Evolutionary conservation across 1,140 invertebrate species (phyloP).

Genomic region (Tetragonula clypearis): DNA sequence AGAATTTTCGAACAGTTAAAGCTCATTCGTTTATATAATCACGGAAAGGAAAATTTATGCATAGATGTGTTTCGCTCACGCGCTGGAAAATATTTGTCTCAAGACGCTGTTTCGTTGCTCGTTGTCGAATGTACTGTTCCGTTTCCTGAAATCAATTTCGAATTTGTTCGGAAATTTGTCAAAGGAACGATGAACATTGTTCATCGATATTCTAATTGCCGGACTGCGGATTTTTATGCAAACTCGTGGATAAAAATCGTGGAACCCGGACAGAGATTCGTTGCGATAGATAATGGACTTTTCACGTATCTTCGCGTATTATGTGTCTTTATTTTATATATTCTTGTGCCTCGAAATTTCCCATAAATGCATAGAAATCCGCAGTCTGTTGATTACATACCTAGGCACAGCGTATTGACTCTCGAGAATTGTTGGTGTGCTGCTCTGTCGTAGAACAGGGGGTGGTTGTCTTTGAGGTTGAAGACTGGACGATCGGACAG

Average conservation of each 20-base stretch:
- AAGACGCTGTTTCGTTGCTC: conserved; percentile 62
- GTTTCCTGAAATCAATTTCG: conserved; percentile 52
- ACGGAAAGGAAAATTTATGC: neutral
- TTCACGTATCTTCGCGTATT: too few species aligned
- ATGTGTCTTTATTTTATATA: too few species aligned
- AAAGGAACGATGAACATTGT: neutral
- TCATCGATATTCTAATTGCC: neutral
- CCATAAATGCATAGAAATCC: too few species aligned
- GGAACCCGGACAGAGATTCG: too few species aligned
- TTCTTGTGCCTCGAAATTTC: too few species aligned
- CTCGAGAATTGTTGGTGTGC: conserved; percentile 71
- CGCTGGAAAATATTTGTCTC: conserved; percentile 67
- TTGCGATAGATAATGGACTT: too few species aligned
- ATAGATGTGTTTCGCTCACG: conserved; percentile 33
- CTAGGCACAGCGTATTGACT: conserved; percentile 50
- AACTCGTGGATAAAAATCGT: too few species aligned
- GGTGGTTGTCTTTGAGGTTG: conserved; percentile 67
- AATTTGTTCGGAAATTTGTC: too few species aligned
- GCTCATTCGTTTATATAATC: neutral
- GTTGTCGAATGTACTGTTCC: conserved; percentile 65
- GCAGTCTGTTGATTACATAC: conserved; percentile 19
- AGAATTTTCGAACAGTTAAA: neutral
- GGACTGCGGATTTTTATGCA: too few species aligned
- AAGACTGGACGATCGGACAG: conserved; percentile 74
- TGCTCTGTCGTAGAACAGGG: conserved; percentile 69